These are phyloP conservation scores for Meles meles DNA, from an alignment of 2,113 vertebrate species.

Conservation along the genomic window DNA sequence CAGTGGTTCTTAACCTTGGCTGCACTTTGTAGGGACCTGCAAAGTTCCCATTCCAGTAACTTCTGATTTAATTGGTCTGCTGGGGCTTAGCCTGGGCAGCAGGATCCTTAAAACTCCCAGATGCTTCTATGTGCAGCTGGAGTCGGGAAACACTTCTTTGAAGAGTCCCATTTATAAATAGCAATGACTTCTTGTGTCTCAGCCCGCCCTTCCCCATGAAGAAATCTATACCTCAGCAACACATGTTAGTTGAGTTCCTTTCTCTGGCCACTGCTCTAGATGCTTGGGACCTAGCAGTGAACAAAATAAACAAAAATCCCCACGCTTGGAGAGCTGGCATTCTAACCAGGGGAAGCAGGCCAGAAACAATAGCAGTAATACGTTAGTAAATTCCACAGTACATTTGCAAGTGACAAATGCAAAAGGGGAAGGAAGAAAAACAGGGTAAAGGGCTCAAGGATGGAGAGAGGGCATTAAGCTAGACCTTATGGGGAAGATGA, in stretches of 20 bases:
- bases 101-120: neutral
- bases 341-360: neutral
- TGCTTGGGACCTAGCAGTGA: neutral
- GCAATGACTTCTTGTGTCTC: neutral
- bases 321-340: neutral
- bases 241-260: neutral
- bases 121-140: neutral
- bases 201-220: neutral
- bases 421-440: neutral
- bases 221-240: neutral
- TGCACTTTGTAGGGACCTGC: conserved; percentile 22
- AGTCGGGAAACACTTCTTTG: neutral
- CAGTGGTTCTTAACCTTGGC: conserved; percentile 3
- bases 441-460: neutral
- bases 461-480: neutral
- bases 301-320: neutral
- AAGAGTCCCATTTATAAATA: neutral
- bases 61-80: conserved; percentile 1
- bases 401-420: neutral
- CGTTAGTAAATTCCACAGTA: neutral
- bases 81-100: neutral
- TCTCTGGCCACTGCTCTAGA: neutral
- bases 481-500: neutral
- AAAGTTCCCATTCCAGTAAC: neutral
- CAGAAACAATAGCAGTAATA: neutral